Percentiles rank a stretch among this genome's conserved stretches.
phyloP scores from a whole-genome alignment of 1,140 invertebrate species.

The Tigriopus japonicus region DNA sequence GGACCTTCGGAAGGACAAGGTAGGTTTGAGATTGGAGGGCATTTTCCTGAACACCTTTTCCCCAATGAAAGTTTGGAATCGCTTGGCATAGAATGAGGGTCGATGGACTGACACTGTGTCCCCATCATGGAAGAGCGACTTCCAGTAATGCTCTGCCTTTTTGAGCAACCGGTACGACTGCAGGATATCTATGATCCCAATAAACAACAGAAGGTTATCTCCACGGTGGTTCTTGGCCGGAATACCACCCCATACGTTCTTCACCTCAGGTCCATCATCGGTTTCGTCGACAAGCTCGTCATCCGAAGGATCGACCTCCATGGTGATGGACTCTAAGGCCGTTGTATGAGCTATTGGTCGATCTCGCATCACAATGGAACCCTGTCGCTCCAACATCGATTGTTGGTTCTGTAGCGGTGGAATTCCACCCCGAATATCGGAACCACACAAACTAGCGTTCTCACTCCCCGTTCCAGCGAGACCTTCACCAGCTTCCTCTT shows the following conservation, averaged over 20 bases:
- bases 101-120: constrained; percentile 94
- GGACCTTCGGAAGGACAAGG: neutral
- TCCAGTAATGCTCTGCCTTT: constrained; percentile 93
- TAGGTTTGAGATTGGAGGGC: constrained; percentile 39
- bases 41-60: constrained; percentile 93
- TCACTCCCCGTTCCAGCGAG: neutral
- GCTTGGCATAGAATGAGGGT: constrained; percentile 87
- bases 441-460: neutral
- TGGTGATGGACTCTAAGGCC: constrained; percentile 92
- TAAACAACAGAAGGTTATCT: constrained; percentile 80
- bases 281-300: neutral
- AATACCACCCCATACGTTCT: constrained; percentile 67
- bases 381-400: constrained; percentile 19
- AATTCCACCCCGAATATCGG: neutral
- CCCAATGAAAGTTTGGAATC: constrained; percentile 91
- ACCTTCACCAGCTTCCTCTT: constrained; percentile 39
- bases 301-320: constrained; percentile 64
- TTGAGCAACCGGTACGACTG: constrained; percentile 93
- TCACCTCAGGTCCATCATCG: neutral
- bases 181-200: constrained; percentile 95
- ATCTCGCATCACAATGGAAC: constrained; percentile 67
- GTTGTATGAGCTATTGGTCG: constrained; percentile 84
- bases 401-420: no score
- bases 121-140: constrained; percentile 91
- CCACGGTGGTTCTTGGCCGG: constrained; percentile 89